Evolutionary conservation across 2,888 invertebrate genomes (phyloP).

Genomic region (Lasioglossum leucozonium): DNA sequence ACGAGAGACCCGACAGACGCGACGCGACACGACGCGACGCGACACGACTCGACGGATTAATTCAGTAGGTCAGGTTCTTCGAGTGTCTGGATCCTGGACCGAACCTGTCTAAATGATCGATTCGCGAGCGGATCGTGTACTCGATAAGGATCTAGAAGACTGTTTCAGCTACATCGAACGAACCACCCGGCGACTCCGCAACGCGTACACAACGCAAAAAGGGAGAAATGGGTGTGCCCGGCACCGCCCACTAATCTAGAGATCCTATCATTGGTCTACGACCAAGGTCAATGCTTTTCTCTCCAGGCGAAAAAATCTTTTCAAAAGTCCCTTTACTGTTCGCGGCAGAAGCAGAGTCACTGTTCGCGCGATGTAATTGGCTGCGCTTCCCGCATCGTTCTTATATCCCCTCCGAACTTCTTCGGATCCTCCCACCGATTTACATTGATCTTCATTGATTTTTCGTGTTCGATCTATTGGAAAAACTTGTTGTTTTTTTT

Average conservation of each 20-base stretch:
- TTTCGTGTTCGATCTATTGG: neutral
- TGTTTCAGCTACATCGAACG: neutral
- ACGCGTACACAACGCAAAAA: neutral
- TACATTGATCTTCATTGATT: neutral
- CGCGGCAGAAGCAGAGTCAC: neutral
- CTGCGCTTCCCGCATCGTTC: neutral
- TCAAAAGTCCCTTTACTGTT: neutral
- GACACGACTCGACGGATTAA: neutral
- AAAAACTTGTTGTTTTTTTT: too few species aligned
- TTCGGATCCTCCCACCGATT: neutral
- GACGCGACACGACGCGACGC: too few species aligned
- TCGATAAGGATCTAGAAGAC: conserved; percentile 1
- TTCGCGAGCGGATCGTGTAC: neutral
- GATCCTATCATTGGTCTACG: neutral
- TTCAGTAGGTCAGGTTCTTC: conserved; percentile 58
- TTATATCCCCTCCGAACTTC: neutral
- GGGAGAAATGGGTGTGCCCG: conserved; percentile 1
- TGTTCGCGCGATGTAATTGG: neutral
- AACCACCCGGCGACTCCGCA: neutral
- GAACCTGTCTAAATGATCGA: conserved; percentile 21
- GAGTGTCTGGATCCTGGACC: neutral
- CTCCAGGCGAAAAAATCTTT: neutral
- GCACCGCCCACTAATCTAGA: conserved; percentile 8
- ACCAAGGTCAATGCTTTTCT: conserved; percentile 8
- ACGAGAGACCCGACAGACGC: conserved; percentile 8